Conservation (phyloP, 2,888 invertebrate genomes). For the Drosophila limbata region DNA sequence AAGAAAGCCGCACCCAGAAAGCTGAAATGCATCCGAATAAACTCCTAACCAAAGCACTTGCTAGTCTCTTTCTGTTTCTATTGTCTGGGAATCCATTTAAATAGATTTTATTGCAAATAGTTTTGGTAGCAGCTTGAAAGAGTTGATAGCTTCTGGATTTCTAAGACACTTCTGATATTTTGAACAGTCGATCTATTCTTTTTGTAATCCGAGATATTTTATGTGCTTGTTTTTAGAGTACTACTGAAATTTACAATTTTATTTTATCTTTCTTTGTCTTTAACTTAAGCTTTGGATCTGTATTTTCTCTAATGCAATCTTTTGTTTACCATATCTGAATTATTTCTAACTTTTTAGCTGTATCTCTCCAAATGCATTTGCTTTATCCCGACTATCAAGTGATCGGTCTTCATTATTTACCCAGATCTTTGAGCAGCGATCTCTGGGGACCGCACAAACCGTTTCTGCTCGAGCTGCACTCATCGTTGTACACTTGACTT, state of each 20-base stretch:
- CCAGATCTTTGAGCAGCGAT: constrained; percentile 17
- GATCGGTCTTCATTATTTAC: constrained; percentile 39
- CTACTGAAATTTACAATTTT: not conserved
- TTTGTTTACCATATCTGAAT: not conserved
- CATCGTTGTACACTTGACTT: constrained; percentile 82
- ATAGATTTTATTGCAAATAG: constrained; percentile 75
- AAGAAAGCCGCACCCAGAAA: constrained; percentile 60
- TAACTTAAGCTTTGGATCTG: not conserved
- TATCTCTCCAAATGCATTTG: constrained; percentile 9
- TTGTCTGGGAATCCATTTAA: constrained; percentile 38
- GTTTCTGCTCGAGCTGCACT: constrained; percentile 30
- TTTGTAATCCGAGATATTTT: not conserved
- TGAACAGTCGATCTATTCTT: constrained; percentile 7
- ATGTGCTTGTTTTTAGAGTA: not conserved
- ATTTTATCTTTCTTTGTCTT: not conserved
- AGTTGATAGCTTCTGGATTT: constrained; percentile 64
- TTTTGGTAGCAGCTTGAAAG: constrained; percentile 47
- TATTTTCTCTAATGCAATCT: not conserved
- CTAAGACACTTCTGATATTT: constrained; percentile 25
- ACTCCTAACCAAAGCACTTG: constrained; percentile 45
- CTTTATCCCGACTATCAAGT: constrained; percentile 8
- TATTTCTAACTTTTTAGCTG: not conserved
- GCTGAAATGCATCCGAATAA: constrained; percentile 54
- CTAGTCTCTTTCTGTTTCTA: not conserved
- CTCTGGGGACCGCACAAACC: constrained; percentile 63